These are phyloP conservation scores for Ctenopoma multispine DNA, from an alignment of 2,797 vertebrate species.

Conservation along the genomic window DNA sequence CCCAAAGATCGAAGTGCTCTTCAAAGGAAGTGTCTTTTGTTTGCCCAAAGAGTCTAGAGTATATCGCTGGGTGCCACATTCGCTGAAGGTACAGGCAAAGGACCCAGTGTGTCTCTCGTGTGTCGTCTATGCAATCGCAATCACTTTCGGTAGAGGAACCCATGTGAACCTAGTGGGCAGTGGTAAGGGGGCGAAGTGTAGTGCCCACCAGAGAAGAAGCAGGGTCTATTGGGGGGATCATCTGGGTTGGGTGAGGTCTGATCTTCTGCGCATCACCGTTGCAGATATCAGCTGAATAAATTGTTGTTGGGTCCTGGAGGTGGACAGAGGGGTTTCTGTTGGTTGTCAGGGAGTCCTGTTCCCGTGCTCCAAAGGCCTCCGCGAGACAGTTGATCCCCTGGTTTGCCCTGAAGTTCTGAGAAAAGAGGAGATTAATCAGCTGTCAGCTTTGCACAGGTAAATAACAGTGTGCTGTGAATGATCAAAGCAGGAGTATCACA, in stretches of 20 bases:
- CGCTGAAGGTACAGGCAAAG: conserved; percentile 71
- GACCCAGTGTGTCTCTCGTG: conserved; percentile 71
- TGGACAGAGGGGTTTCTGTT: conserved; percentile 49
- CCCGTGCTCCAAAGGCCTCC: conserved; percentile 90
- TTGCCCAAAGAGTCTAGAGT: conserved; percentile 78
- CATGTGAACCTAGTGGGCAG: conserved; percentile 69
- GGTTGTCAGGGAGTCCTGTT: conserved; percentile 87
- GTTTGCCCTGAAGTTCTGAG: conserved; percentile 93
- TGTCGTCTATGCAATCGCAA: conserved; percentile 72
- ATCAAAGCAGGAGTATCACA: background rate
- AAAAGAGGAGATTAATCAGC: conserved; percentile 55
- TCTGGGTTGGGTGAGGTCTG: conserved; percentile 84
- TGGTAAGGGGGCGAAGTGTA: conserved; percentile 71
- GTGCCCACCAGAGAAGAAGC: conserved; percentile 64
- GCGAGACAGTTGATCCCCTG: conserved; percentile 92
- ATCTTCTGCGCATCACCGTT: conserved; percentile 91
- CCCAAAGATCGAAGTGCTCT: conserved; percentile 88
- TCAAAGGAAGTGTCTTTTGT: conserved; percentile 84
- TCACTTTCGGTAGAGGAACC: conserved; percentile 78
- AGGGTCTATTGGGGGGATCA: conserved; percentile 38
- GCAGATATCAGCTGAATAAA: conserved; percentile 85
- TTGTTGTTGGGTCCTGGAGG: conserved; percentile 52
- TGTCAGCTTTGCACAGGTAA: conserved; percentile 6
- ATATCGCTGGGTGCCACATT: conserved; percentile 82
- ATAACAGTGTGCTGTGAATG: background rate